Conservation (phyloP, 2,113 vertebrate species). For the Siniperca knerii region DNA sequence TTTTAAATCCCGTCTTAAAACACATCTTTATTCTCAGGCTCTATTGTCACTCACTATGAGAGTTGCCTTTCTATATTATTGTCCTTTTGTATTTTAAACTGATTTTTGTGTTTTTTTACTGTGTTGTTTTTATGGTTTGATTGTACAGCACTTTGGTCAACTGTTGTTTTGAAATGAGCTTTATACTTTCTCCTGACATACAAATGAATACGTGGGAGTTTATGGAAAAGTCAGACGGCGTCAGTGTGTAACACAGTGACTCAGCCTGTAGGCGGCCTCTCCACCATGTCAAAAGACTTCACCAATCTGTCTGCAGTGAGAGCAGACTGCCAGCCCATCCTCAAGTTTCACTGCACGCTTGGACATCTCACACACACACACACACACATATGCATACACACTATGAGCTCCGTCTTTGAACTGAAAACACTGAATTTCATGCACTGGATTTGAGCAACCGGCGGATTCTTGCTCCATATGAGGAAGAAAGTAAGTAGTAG, state of each 20-base stretch:
- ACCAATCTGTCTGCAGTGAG: conserved; percentile 72
- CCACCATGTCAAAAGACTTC: conserved; percentile 73
- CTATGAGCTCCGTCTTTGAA: conserved; percentile 55
- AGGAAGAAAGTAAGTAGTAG: conserved; percentile 80
- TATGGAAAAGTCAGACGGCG: conserved; percentile 74
- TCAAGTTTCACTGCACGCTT: conserved; percentile 72
- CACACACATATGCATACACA: conserved; percentile 34
- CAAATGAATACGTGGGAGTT: conserved; percentile 77
- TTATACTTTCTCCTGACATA: conserved; percentile 61
- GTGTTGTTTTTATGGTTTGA: no score
- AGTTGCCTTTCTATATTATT: no score
- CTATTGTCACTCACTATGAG: no score
- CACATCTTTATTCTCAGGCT: no score
- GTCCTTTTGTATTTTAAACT: no score
- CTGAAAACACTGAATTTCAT: conserved; percentile 60
- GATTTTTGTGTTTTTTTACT: no score
- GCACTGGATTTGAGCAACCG: conserved; percentile 66
- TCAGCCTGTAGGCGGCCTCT: conserved; percentile 83
- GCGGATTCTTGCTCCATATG: conserved; percentile 79
- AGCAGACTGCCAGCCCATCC: conserved; percentile 73
- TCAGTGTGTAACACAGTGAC: conserved; percentile 79
- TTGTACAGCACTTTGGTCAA: no score
- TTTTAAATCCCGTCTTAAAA: no score
- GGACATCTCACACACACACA: conserved; percentile 54
- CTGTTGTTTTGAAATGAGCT: no score